These are phyloP conservation scores for Zaprionus inermis DNA, from an alignment of 1,140 invertebrate genomes.

Conservation along the genomic window DNA sequence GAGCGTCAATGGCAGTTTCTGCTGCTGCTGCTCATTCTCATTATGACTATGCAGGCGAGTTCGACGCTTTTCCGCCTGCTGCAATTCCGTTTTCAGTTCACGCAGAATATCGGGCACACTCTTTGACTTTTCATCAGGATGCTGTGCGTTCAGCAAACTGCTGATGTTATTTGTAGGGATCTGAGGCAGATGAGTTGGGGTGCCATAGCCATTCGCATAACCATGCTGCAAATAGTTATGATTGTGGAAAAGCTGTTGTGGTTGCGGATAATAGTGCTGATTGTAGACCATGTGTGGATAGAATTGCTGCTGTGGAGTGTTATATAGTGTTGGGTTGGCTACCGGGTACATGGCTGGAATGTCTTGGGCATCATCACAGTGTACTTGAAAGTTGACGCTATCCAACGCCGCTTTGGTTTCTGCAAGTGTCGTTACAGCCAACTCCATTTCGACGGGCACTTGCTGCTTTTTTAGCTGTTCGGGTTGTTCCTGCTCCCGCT, in stretches of 20 bases:
- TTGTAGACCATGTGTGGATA: slow-evolving; percentile 61
- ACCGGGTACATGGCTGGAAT: slow-evolving; percentile 59
- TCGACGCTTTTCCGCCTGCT: slow-evolving; percentile 76
- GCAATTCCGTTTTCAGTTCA: slow-evolving; percentile 89
- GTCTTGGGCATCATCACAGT: slow-evolving; percentile 68
- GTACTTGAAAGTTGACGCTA: slow-evolving; percentile 72
- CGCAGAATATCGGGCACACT: slow-evolving; percentile 90
- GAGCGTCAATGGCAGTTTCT: slow-evolving; percentile 13
- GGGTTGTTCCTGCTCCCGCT: slow-evolving; percentile 15
- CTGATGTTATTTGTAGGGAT: slow-evolving; percentile 11
- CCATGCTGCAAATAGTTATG: slow-evolving; percentile 65
- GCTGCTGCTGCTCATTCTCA: slow-evolving; percentile 48
- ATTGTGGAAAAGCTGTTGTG: slow-evolving; percentile 67
- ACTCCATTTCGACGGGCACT: slow-evolving; percentile 39
- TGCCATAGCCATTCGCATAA: slow-evolving; percentile 64
- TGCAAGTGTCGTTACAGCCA: slow-evolving; percentile 67
- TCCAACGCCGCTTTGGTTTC: slow-evolving; percentile 75
- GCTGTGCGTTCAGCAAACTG: slow-evolving; percentile 24
- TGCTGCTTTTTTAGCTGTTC: slow-evolving; percentile 12
- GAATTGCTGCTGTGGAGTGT: slow-evolving; percentile 39
- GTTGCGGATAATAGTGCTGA: slow-evolving; percentile 55
- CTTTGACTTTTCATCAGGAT: slow-evolving; percentile 85
- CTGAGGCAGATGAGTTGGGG: slow-evolving; percentile 60
- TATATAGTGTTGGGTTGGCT: slow-evolving; percentile 28
- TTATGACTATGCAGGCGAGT: slow-evolving; percentile 82